Conservation (phyloP, 2,113 vertebrate genomes). For the Dendrocopos noguchii region DNA sequence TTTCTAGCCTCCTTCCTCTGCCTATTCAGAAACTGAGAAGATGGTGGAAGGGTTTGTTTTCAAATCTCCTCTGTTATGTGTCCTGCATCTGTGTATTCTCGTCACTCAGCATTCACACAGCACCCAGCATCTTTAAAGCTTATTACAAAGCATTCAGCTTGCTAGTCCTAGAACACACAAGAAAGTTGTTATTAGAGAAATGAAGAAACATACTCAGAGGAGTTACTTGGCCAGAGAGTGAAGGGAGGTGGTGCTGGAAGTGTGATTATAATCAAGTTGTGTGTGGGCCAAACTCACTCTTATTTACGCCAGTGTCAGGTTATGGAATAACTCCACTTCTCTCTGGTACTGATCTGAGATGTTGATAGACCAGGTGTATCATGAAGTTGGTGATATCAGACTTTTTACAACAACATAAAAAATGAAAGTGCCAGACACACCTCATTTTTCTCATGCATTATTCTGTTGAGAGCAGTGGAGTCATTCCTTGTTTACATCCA, state of each 20-base stretch:
- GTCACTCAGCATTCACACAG: not conserved
- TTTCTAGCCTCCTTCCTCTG: not conserved
- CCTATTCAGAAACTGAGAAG: not conserved
- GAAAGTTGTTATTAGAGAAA: constrained; percentile 32
- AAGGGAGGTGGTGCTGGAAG: constrained; percentile 5
- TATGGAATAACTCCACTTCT: constrained; percentile 23
- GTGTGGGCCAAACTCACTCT: constrained; percentile 9
- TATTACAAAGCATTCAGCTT: constrained; percentile 7
- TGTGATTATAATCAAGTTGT: constrained; percentile 6
- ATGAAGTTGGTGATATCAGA: not conserved
- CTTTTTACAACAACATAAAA: not conserved
- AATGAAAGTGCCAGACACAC: constrained; percentile 8
- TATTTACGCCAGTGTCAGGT: constrained; percentile 2
- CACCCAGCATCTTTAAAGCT: not conserved
- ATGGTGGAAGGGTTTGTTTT: not conserved
- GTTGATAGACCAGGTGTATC: not conserved
- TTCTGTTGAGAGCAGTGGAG: not conserved
- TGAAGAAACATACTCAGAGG: constrained; percentile 23
- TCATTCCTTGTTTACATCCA: not conserved
- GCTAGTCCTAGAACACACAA: not conserved
- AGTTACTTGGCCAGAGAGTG: not conserved
- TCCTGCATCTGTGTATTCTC: not conserved
- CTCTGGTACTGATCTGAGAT: constrained; percentile 14
- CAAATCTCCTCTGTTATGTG: not conserved
- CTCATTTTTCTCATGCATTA: not conserved